A percentile compares a stretch with the other conserved stretches of the same genome.
phyloP scores from a whole-genome alignment of 2,797 vertebrate species.

The Hypotaenidia okinawae region DNA sequence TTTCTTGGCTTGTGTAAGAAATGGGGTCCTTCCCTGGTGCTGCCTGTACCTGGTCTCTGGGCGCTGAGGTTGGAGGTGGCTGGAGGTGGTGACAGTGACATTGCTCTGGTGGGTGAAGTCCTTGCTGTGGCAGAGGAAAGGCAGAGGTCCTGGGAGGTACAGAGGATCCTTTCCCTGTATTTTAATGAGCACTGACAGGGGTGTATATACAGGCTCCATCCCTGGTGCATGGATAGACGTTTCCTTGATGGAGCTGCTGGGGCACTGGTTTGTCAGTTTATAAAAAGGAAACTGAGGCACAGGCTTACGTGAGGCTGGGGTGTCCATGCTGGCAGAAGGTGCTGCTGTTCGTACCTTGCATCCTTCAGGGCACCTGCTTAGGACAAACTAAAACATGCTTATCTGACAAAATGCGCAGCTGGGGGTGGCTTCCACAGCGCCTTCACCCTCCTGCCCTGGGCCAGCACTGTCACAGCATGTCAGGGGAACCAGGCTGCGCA shows the following conservation, averaged over 20 bases:
- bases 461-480: neutral
- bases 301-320: neutral
- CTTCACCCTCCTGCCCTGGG: neutral
- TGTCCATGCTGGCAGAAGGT: neutral
- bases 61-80: neutral
- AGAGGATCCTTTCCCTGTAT: no score
- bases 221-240: fast-evolving
- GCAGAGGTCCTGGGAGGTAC: neutral
- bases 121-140: neutral
- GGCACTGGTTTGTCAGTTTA: neutral
- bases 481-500: neutral
- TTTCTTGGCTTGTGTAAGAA: neutral
- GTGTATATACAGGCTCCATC: neutral
- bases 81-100: neutral
- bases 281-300: neutral
- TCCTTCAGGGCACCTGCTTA: neutral
- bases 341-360: neutral
- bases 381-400: neutral
- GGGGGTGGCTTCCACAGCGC: neutral
- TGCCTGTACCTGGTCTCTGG: neutral
- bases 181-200: neutral
- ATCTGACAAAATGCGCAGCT: neutral
- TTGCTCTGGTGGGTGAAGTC: fast-evolving
- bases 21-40: neutral
- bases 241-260: neutral